Conservation (phyloP, 2,113 vertebrate genomes). For the Thymallus thymallus region DNA sequence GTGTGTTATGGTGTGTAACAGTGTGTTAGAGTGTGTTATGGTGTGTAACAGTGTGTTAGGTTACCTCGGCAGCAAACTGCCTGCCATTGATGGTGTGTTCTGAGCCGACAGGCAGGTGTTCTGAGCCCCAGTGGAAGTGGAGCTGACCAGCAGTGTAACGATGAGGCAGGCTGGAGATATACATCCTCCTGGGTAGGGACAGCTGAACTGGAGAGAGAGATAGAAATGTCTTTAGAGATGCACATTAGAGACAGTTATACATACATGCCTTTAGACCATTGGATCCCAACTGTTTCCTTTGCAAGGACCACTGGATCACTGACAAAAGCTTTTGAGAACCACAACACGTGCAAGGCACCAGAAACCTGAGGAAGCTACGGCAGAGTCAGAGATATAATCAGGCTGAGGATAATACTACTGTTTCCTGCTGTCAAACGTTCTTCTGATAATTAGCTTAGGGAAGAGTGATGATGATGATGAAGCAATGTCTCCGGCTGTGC, state of each 20-base stretch:
- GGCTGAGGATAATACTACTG: too few relatives aligned
- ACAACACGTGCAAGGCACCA: too few relatives aligned
- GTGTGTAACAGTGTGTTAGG: neutral
- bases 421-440: too few relatives aligned
- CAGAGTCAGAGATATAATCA: too few relatives aligned
- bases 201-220: constrained; percentile 79
- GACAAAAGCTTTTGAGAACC: too few relatives aligned
- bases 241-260: neutral
- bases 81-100: constrained; percentile 85
- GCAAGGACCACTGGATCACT: too few relatives aligned
- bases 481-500: too few relatives aligned
- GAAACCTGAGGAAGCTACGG: too few relatives aligned
- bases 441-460: too few relatives aligned
- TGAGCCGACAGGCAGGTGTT: constrained; percentile 75
- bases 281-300: too few relatives aligned
- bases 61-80: constrained; percentile 90
- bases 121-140: constrained; percentile 93
- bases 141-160: constrained; percentile 85
- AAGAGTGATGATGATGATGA: too few relatives aligned
- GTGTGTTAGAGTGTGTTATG: neutral
- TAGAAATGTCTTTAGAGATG: neutral
- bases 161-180: constrained; percentile 77
- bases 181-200: constrained; percentile 79
- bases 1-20: too few relatives aligned
- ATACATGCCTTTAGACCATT: neutral